Conservation (phyloP, 2,888 invertebrate genomes). For the Sympetrum striolatum region DNA sequence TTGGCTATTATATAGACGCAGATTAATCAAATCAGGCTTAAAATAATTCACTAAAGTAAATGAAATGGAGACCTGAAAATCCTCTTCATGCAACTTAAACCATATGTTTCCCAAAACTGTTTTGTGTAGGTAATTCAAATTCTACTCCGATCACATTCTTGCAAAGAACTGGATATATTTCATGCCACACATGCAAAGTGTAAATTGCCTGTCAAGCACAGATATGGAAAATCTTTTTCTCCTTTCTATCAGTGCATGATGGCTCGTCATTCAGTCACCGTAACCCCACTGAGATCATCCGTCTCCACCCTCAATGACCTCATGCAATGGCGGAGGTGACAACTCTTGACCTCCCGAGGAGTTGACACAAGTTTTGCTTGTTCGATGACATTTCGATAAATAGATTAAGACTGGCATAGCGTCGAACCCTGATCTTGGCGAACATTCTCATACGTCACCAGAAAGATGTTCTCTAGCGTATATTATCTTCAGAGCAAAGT, state of each 20-base stretch:
- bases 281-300: background rate
- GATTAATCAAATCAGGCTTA: too few relatives aligned
- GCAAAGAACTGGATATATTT: background rate
- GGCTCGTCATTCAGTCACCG: background rate
- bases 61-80: too few relatives aligned
- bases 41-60: too few relatives aligned
- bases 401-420: too few relatives aligned
- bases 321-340: background rate
- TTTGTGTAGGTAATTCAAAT: background rate
- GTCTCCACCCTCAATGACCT: background rate
- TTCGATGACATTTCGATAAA: background rate
- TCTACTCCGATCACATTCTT: background rate
- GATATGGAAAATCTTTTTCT: background rate
- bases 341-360: background rate
- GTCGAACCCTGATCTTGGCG: too few relatives aligned
- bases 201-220: background rate
- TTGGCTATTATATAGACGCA: too few relatives aligned
- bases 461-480: too few relatives aligned
- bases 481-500: too few relatives aligned
- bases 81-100: too few relatives aligned
- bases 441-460: too few relatives aligned
- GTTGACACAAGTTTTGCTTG: background rate
- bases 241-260: background rate
- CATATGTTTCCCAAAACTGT: too few relatives aligned
- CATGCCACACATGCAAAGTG: background rate